These are phyloP conservation scores for Abrostola triplasia DNA, from an alignment of 2,888 invertebrate species.

Conservation along the genomic window DNA sequence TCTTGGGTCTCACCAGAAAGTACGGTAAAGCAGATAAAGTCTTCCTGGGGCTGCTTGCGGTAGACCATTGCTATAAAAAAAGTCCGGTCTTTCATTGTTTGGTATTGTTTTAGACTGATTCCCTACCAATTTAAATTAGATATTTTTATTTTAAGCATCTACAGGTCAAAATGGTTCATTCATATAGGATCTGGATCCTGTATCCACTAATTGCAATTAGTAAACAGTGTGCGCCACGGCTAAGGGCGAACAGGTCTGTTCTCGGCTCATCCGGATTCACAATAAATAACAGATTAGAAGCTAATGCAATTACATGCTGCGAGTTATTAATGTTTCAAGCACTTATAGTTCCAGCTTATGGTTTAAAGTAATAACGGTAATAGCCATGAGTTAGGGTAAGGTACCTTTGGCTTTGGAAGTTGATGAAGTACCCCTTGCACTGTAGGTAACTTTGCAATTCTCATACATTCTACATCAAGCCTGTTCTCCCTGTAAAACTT, in stretches of 20 bases:
- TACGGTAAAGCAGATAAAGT: too few species aligned
- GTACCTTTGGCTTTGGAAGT: background rate
- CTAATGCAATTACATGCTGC: conserved; percentile 55
- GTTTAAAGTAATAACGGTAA: conserved; percentile 31
- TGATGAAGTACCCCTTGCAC: background rate
- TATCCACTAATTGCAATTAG: conserved; percentile 17
- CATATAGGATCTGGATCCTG: background rate
- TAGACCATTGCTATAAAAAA: too few species aligned
- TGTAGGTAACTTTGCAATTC: background rate
- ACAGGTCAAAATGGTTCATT: too few species aligned
- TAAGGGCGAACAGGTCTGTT: conserved; percentile 37
- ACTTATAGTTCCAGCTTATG: conserved; percentile 40
- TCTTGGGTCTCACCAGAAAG: too few species aligned
- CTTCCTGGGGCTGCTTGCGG: too few species aligned
- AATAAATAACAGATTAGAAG: conserved; percentile 58
- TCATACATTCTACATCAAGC: too few species aligned
- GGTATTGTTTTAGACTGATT: too few species aligned
- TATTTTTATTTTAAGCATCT: too few species aligned
- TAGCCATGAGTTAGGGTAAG: background rate
- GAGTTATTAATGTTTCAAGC: conserved; percentile 53
- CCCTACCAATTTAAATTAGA: too few species aligned
- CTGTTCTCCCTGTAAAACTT: too few species aligned
- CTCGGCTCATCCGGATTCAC: conserved; percentile 45
- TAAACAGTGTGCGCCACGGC: conserved; percentile 20
- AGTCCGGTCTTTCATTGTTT: too few species aligned